phyloP scores from a whole-genome alignment of 2,888 invertebrate species.

The Tanytarsus gracilentus region DNA sequence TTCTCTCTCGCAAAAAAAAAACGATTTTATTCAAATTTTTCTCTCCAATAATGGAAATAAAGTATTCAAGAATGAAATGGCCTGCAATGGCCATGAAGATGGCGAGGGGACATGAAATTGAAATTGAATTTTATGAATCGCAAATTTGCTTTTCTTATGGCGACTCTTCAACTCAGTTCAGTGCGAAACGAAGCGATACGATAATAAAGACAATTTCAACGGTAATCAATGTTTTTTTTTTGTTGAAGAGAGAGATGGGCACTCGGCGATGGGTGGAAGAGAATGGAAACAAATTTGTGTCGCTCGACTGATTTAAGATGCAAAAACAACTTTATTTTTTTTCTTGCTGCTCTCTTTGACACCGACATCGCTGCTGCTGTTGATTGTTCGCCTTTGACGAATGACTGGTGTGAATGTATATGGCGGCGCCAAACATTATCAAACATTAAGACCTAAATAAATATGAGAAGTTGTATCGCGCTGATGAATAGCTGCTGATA shows the following conservation, averaged over 20 bases:
- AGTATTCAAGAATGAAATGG: too few species aligned
- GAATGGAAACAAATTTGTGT: conserved; percentile 1
- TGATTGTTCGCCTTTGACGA: too few species aligned
- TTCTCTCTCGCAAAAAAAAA: conserved; percentile 1
- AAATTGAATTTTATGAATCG: conserved; percentile 28
- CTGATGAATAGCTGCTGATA: too few species aligned
- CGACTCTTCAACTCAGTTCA: background rate
- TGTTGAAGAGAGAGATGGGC: background rate
- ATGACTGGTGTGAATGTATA: background rate
- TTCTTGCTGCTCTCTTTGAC: too few species aligned
- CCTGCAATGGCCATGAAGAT: too few species aligned
- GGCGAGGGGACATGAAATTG: background rate
- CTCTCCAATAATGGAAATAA: conserved; percentile 20
- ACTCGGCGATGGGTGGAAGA: background rate
- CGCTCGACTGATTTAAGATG: background rate
- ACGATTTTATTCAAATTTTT: conserved; percentile 26
- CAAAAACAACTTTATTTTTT: background rate
- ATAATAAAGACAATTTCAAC: conserved; percentile 28
- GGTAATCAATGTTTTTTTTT: conserved; percentile 22
- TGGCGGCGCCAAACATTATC: background rate
- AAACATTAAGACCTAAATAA: too few species aligned
- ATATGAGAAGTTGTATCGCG: too few species aligned
- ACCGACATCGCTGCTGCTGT: too few species aligned
- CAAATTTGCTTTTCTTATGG: conserved; percentile 14
- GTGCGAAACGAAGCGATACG: background rate